These are phyloP conservation scores for Griposia aprilina DNA, from an alignment of 2,888 invertebrate genomes.

Conservation along the genomic window DNA sequence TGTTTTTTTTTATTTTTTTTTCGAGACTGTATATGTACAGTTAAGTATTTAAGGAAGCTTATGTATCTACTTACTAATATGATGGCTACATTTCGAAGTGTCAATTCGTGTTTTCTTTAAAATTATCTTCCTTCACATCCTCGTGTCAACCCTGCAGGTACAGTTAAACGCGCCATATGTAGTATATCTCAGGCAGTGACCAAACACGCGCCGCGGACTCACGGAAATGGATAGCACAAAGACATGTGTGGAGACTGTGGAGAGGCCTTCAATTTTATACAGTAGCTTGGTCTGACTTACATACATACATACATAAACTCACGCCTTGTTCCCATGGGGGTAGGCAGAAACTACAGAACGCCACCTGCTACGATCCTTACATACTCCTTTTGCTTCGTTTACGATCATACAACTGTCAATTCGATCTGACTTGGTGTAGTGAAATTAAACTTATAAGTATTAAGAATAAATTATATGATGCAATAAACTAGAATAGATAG, in stretches of 20 bases:
- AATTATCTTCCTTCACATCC: neutral
- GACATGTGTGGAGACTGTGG: constrained; percentile 65
- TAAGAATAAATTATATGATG: neutral
- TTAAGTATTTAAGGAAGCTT: neutral
- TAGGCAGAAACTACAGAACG: no score
- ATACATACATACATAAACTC: no score
- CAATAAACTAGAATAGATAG: neutral
- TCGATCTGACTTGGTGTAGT: neutral
- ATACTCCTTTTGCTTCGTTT: no score
- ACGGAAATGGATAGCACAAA: constrained; percentile 78
- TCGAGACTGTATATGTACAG: neutral
- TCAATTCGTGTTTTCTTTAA: neutral
- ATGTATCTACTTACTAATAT: neutral
- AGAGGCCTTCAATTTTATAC: neutral
- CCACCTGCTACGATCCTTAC: no score
- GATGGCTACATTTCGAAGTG: neutral
- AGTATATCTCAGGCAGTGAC: constrained; percentile 89
- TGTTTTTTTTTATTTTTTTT: neutral
- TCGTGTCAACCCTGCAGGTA: constrained; percentile 81
- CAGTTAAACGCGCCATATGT: constrained; percentile 86
- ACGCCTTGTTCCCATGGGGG: no score
- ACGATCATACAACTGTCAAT: no score
- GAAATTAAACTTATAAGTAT: neutral
- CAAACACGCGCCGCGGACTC: constrained; percentile 86
- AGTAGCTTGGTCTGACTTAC: neutral